phyloP scores from a whole-genome alignment of 2,113 vertebrate species.

The Shinisaurus crocodilurus region DNA sequence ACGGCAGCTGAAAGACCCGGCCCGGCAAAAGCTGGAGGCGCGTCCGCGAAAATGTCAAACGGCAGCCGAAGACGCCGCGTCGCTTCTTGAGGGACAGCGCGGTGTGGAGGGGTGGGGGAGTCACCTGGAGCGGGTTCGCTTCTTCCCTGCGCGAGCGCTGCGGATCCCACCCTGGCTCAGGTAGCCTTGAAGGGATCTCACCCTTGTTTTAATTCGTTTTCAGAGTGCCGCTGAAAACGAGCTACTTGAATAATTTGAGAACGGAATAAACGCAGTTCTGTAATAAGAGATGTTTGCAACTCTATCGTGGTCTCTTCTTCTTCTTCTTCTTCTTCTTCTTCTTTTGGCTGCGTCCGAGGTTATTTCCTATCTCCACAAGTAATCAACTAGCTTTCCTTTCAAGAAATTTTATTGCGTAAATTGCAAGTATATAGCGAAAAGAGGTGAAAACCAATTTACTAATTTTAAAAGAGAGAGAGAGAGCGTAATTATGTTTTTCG shows the following conservation, averaged over 20 bases:
- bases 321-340: not conserved
- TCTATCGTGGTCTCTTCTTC: not conserved
- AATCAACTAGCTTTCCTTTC: not conserved
- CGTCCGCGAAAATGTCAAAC: not conserved
- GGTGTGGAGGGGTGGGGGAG: not conserved
- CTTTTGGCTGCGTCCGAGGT: not conserved
- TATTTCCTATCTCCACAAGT: not conserved
- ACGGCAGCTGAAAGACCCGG: not conserved
- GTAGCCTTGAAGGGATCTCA: no score
- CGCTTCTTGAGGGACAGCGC: no score
- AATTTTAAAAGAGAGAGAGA: no score
- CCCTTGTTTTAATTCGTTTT: not conserved
- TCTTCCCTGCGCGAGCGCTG: not conserved
- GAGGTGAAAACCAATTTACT: not conserved
- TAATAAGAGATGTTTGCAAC: not conserved
- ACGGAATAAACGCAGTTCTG: not conserved
- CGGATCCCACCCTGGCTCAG: not conserved
- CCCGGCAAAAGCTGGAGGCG: not conserved
- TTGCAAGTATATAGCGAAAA: not conserved
- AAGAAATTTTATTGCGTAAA: no score
- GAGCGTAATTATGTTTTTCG: no score
- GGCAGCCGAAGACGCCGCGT: not conserved
- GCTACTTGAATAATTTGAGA: not conserved
- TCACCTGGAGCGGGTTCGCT: no score
- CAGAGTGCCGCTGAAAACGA: no score